phyloP scores from a whole-genome alignment of 2,797 vertebrate species.

The Passerculus sandwichensis region DNA sequence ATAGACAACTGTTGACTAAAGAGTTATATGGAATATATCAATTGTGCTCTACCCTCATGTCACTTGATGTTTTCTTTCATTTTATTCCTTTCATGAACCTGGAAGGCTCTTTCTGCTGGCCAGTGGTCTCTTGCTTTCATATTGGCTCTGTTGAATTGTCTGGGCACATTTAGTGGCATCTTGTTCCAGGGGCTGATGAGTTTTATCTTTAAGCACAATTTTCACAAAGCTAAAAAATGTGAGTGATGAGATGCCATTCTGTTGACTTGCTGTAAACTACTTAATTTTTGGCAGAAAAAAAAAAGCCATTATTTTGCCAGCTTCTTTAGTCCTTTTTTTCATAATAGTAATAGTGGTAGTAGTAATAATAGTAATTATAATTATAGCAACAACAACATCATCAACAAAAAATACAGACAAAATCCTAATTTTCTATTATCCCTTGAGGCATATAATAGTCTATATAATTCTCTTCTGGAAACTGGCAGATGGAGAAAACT shows the following conservation, averaged over 20 bases:
- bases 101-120: neutral
- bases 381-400: rapidly evolving
- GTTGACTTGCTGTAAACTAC: neutral
- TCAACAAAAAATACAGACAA: neutral
- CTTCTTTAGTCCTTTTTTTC: neutral
- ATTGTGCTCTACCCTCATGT: neutral
- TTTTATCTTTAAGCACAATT: constrained; percentile 35
- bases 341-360: neutral
- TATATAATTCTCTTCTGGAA: neutral
- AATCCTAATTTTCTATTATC: neutral
- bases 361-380: neutral
- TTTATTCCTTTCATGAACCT: constrained; percentile 23
- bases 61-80: neutral
- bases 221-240: neutral
- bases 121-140: neutral
- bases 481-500: neutral
- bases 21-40: neutral
- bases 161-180: neutral
- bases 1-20: neutral
- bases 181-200: neutral
- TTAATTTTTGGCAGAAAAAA: neutral
- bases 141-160: neutral
- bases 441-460: neutral
- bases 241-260: neutral
- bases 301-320: neutral